Evolutionary conservation across 2,888 invertebrate genomes (phyloP), one percentile per base, ranked within the genome.

Genomic region (Netelia melanura): DNA sequence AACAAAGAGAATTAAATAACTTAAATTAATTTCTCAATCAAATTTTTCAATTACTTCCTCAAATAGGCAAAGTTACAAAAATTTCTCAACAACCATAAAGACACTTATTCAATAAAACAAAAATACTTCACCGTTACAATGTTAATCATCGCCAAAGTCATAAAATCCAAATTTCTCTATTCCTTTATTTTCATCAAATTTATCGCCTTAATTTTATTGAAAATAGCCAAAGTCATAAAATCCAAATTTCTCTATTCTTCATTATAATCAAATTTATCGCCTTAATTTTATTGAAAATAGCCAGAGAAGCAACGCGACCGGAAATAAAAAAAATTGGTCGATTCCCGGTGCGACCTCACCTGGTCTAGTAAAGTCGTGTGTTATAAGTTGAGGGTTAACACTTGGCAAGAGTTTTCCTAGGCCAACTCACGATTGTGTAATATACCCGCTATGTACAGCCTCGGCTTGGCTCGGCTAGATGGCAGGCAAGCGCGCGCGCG

Each of bases 401-500:
- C 85, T 85, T 85, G 85, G 82, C 85, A 85, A 85, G 85, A 80
- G 85, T 85, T 80, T 85, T 76, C 82, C 85, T 75, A 85, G 75
- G 79, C 85, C 71, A 85, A 62, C 44, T 67, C 74, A 71, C 71
- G 80, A 79, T 85, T 85, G 85, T 85, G 82, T 85, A 85, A 85
- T 79, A 71, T 65, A 52, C 54, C 38, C 17, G 44, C 56, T 74
- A 81, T 77, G 77, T 52, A 78, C 81, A 77, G 81, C 74, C 84
- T 85, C 81, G 84, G 72, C 23, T 58, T 21, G 21, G 72, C 80
- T 74, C 44, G 80, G 80, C 72, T 58, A 67, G 72, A 62, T 54
- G 64, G 84, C 70, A 82, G 54, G 74, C 68, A 65, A 58, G 58
- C 84, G 56, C 17, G 64, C 61, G 62, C 58, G 72, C 72, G 62